Base-by-base conservation (phyloP, 2,113 vertebrate species). In the Brachyhypopomus gauderio region DNA sequence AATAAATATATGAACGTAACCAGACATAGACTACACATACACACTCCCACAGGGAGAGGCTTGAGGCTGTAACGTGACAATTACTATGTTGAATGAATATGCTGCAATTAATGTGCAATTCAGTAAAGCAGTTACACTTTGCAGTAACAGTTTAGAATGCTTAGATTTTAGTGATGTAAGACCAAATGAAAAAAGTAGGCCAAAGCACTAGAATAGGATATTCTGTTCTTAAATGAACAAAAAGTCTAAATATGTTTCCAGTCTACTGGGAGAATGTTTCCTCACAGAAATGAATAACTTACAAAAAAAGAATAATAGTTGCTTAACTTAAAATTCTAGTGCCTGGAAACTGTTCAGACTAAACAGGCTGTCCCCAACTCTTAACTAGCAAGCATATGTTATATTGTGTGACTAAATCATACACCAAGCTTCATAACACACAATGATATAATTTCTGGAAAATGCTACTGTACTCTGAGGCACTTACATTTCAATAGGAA, bases 371-470 rank as follows among this genome's bases (percentile, higher is more conserved):
- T 62, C 45, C 34, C 58, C 72, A 63, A 22, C 73, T 17, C 16
- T 36, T 19, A 73, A 55, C 73, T 81, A 75, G 69, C 78, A 78
- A 78, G 56, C 34, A 75, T 79, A 52, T 66, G 71, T 85, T 62
- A 75, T 67, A 81, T 62, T 85, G 52, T 11, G 36, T 22, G 23
- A 30, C 63, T 69, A 72, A 78, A 27, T 23, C 67, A 27, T 41
- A 41, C 38, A 3, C 38, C 38, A 41, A 41, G 38, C 38, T 41
- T 7, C 38, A 41, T 41, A 41, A 41, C 38, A 41, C 38, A 41
- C 38, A 3, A 41, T 41, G 7, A 4, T 41, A 41, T 41, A 22
- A 41, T 4, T 4, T 45, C 17, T 9, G 16, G 5, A 75, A 45
- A 70, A 41, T 41, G 7, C 38, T 41, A 41, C 38, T 41, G 38